Conservation (phyloP, 2,888 invertebrate species). For the Dryococelus australis region DNA sequence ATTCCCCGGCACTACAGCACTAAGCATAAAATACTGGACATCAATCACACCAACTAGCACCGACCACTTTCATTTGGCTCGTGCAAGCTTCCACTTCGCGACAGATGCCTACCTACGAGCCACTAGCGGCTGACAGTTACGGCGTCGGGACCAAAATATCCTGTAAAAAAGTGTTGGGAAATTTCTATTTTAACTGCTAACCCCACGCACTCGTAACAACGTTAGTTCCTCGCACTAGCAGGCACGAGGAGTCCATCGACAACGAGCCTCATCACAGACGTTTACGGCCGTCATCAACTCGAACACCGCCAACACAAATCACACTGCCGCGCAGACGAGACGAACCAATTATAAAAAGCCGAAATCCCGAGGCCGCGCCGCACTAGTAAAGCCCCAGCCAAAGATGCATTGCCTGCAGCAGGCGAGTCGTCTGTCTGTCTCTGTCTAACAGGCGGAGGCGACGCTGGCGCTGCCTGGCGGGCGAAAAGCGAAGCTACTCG, state of each 20-base stretch:
- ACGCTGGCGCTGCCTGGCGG: conserved; percentile 21
- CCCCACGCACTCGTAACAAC: neutral
- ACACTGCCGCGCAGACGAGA: neutral
- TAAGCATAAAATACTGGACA: neutral
- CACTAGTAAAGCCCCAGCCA: conserved; percentile 22
- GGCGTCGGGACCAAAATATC: neutral
- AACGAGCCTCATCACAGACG: neutral
- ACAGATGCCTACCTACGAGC: neutral
- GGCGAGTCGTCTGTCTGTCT: neutral
- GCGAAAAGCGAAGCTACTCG: conserved; percentile 26
- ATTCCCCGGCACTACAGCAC: conserved; percentile 3
- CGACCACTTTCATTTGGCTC: neutral
- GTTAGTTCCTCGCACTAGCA: neutral
- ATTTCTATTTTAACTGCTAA: conserved; percentile 1
- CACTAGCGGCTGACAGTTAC: neutral
- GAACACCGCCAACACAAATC: neutral
- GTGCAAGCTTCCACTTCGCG: neutral
- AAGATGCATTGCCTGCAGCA: conserved; percentile 25
- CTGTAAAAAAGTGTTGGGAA: conserved; percentile 8
- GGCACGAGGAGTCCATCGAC: neutral
- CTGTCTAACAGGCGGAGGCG: neutral
- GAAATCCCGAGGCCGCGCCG: neutral
- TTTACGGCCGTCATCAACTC: neutral
- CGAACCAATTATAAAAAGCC: neutral
- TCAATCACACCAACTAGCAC: neutral